phyloP scores from a whole-genome alignment of 2,113 vertebrate species.

The Stomatorhinus ivindoensis region DNA sequence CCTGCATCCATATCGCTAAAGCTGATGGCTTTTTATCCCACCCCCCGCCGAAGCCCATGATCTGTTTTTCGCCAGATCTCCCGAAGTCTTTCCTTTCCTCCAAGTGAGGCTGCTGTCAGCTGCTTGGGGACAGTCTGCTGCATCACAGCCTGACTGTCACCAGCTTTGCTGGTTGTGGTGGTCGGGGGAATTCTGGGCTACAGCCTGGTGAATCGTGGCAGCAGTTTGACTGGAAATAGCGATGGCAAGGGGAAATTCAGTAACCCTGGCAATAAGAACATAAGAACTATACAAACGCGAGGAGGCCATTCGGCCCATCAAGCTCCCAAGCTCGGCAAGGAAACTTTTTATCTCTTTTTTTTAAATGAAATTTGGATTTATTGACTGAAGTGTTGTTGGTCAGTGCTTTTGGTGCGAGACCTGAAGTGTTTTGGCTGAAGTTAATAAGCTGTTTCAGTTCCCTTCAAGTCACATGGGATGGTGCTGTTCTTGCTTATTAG shows the following conservation, averaged over 20 bases:
- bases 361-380: neutral
- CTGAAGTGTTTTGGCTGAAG: neutral
- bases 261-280: neutral
- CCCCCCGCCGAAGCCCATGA: too few species aligned
- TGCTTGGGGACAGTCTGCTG: neutral
- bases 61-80: neutral
- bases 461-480: neutral
- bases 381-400: neutral
- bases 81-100: neutral
- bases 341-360: neutral
- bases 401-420: neutral
- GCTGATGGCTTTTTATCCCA: neutral
- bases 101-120: neutral
- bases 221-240: neutral
- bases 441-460: neutral
- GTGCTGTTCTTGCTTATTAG: neutral
- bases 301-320: too few species aligned
- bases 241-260: slow-evolving; percentile 4
- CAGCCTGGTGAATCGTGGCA: neutral
- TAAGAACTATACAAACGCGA: too few species aligned
- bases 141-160: neutral
- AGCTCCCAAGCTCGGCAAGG: too few species aligned
- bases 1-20: neutral
- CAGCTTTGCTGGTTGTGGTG: neutral
- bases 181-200: slow-evolving; percentile 4